Conservation (phyloP, 2,888 invertebrate species). For the Stenurella melanura region DNA sequence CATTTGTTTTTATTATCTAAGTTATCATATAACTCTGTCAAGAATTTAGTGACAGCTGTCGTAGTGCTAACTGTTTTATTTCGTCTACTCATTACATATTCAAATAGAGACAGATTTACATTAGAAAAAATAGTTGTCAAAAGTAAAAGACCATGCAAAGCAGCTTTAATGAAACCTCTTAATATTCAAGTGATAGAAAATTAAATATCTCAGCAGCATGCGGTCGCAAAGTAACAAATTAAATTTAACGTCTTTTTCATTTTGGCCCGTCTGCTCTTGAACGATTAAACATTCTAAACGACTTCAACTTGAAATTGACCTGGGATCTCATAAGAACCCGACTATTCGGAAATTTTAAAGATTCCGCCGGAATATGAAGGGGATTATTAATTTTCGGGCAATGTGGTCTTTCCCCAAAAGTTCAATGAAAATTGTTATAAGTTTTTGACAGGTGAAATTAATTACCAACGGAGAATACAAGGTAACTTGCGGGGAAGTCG, state of each 20-base stretch:
- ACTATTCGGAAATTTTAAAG: slow-evolving; percentile 19
- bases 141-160: neutral
- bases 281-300: slow-evolving; percentile 39
- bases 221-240: slow-evolving; percentile 26
- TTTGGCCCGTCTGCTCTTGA: slow-evolving; percentile 10
- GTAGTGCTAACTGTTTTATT: too few species aligned
- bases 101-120: too few species aligned
- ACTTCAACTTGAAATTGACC: slow-evolving; percentile 40
- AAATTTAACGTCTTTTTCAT: slow-evolving; percentile 27
- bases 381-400: slow-evolving; percentile 30
- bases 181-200: neutral
- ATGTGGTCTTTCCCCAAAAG: slow-evolving; percentile 46
- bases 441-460: slow-evolving; percentile 62
- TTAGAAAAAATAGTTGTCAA: too few species aligned
- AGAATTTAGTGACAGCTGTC: too few species aligned
- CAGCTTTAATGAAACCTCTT: neutral
- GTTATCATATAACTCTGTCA: too few species aligned
- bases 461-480: slow-evolving; percentile 45
- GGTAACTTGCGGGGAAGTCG: slow-evolving; percentile 25
- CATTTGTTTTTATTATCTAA: too few species aligned
- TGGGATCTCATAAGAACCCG: slow-evolving; percentile 49
- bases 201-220: slow-evolving; percentile 20
- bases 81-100: too few species aligned
- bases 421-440: slow-evolving; percentile 59
- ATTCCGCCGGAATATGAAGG: slow-evolving; percentile 26